These are phyloP conservation scores for Papilio glaucus DNA, from an alignment of 1,140 invertebrate genomes.

Conservation along the genomic window DNA sequence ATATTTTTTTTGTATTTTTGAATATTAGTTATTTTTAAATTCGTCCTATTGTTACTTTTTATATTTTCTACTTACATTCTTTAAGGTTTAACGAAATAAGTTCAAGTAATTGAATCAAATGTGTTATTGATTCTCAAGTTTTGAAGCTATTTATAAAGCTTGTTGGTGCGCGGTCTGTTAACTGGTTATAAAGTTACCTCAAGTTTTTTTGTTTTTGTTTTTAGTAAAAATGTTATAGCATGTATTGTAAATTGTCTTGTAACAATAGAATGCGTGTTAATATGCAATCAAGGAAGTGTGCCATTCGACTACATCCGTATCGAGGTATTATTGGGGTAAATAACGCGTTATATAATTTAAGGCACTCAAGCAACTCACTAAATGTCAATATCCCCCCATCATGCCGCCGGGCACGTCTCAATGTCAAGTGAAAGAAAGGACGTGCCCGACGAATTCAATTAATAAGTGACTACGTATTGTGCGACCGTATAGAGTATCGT, in stretches of 20 bases:
- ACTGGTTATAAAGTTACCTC: slow-evolving; percentile 14
- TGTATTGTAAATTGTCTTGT: slow-evolving; percentile 18
- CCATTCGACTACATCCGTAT: slow-evolving; percentile 33
- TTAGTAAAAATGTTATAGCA: not conserved
- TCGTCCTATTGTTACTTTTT: no score
- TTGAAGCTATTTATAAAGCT: slow-evolving; percentile 10
- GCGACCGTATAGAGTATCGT: slow-evolving; percentile 24
- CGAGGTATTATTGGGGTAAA: slow-evolving; percentile 34
- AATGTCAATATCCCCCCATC: slow-evolving; percentile 68
- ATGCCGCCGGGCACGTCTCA: slow-evolving; percentile 67
- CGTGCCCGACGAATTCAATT: slow-evolving; percentile 57
- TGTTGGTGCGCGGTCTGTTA: not conserved
- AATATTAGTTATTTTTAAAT: no score
- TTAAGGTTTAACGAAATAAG: not conserved
- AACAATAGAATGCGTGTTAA: slow-evolving; percentile 33
- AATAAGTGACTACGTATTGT: slow-evolving; percentile 38
- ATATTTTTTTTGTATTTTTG: no score
- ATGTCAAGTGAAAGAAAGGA: slow-evolving; percentile 80
- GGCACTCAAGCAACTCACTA: slow-evolving; percentile 35
- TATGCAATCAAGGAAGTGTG: slow-evolving; percentile 36
- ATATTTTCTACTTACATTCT: no score
- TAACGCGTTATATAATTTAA: slow-evolving; percentile 40
- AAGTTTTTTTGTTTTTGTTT: slow-evolving; percentile 6
- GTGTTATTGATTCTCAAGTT: not conserved
- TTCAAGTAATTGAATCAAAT: not conserved